A percentile compares a stretch with the other conserved stretches of the same genome.
Conservation (phyloP, 1,140 invertebrate genomes). For the Octopus sinensis region DNA sequence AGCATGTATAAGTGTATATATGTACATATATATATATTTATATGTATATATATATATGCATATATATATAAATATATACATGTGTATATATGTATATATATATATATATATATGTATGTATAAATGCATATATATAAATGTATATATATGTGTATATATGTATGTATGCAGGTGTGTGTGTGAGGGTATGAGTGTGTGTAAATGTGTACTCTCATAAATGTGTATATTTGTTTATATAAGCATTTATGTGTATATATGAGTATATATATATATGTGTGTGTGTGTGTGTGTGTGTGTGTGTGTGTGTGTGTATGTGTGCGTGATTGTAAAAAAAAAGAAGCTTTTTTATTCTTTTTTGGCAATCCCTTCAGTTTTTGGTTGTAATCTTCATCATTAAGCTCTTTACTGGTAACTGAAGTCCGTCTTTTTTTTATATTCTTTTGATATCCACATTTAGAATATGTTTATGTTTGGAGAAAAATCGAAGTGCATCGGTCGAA, state of each 20-base stretch:
- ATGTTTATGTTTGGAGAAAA: no score
- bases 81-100: background rate
- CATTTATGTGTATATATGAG: background rate
- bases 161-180: background rate
- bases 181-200: background rate
- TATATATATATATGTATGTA: background rate
- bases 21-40: background rate
- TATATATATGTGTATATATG: background rate
- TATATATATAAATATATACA: background rate
- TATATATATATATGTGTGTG: background rate
- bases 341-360: background rate
- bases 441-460: no score
- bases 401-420: no score
- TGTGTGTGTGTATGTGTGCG: background rate
- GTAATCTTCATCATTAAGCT: no score
- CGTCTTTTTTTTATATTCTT: no score
- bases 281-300: background rate
- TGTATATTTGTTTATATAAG: background rate
- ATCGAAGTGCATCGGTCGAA: no score
- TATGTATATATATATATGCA: background rate
- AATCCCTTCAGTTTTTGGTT: no score
- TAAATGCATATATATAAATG: conserved; percentile 1
- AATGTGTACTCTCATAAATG: background rate
- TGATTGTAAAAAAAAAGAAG: background rate
- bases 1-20: background rate